Evolutionary conservation across 2,113 vertebrate species (phyloP).

Genomic region (Protomyctophum bolini): DNA sequence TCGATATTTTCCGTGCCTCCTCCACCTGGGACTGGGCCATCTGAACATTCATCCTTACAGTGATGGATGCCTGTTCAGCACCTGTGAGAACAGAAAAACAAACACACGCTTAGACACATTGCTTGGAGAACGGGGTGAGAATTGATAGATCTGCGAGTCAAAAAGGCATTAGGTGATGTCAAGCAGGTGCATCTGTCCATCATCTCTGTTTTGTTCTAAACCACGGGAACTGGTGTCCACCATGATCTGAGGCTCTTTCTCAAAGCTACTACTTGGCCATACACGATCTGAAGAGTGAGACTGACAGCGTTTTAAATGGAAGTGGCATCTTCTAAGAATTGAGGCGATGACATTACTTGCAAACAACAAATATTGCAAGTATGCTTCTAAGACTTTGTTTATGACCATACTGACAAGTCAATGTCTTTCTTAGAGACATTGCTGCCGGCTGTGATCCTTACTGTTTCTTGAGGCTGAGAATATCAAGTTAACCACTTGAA

Average conservation of each 20-base stretch:
- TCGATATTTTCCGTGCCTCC: constrained; percentile 82
- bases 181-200: constrained; percentile 40
- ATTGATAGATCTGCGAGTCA: constrained; percentile 11
- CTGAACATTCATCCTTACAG: constrained; percentile 84
- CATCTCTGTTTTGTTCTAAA: constrained; percentile 34
- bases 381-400: neutral
- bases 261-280: constrained; percentile 47
- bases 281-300: constrained; percentile 15
- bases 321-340: constrained; percentile 4
- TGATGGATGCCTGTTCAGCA: constrained; percentile 87
- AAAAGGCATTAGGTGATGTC: constrained; percentile 22
- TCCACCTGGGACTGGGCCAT: constrained; percentile 86
- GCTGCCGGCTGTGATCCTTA: neutral
- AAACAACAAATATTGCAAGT: constrained; percentile 4
- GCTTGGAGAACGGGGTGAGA: constrained; percentile 22
- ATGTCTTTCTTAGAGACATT: neutral
- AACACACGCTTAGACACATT: constrained; percentile 17
- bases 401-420: constrained; percentile 7
- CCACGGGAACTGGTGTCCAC: neutral
- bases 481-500: constrained; percentile 4
- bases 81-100: constrained; percentile 73
- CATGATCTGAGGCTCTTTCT: neutral
- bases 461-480: constrained; percentile 9
- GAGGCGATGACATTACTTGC: constrained; percentile 16
- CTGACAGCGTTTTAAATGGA: constrained; percentile 42